phyloP scores from a whole-genome alignment of 2,888 invertebrate genomes.

The Uropetala carovei region DNA sequence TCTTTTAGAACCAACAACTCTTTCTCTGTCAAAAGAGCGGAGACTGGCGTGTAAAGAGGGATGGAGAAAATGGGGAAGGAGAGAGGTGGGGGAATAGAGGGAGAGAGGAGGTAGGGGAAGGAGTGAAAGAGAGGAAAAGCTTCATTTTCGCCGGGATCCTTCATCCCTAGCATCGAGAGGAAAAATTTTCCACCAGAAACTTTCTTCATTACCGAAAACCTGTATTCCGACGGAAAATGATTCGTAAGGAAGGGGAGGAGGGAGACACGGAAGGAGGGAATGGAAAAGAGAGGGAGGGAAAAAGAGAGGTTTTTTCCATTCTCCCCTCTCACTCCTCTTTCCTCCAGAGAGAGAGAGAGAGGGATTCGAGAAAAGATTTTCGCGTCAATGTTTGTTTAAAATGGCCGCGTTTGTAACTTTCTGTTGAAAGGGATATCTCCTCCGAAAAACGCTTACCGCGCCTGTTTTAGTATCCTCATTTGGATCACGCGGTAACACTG shows the following conservation, averaged over 20 bases:
- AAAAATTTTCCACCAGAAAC: constrained; percentile 6
- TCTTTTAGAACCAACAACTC: neutral
- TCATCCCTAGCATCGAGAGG: neutral
- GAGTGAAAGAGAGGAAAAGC: neutral
- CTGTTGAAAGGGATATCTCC: too few species aligned
- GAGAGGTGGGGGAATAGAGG: neutral
- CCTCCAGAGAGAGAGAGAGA: too few species aligned
- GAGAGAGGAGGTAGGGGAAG: neutral
- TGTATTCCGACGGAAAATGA: neutral
- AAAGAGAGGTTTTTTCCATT: neutral
- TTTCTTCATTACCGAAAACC: constrained; percentile 17
- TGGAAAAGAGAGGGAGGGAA: neutral
- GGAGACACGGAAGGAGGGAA: neutral
- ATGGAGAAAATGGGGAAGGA: too few species aligned
- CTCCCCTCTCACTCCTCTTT: too few species aligned
- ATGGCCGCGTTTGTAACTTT: neutral
- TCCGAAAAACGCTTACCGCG: too few species aligned
- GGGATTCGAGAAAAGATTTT: too few species aligned
- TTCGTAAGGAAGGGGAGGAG: neutral
- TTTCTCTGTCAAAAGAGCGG: neutral
- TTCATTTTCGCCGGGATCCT: constrained; percentile 31
- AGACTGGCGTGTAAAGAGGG: neutral
- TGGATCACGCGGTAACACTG: too few species aligned
- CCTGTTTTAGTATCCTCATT: too few species aligned
- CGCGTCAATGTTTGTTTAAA: neutral